Percentiles rank a stretch among this genome's conserved stretches.
These are phyloP conservation scores for Hyperoplus lanceolatus DNA, from an alignment of 2,797 vertebrate species.

Conservation along the genomic window DNA sequence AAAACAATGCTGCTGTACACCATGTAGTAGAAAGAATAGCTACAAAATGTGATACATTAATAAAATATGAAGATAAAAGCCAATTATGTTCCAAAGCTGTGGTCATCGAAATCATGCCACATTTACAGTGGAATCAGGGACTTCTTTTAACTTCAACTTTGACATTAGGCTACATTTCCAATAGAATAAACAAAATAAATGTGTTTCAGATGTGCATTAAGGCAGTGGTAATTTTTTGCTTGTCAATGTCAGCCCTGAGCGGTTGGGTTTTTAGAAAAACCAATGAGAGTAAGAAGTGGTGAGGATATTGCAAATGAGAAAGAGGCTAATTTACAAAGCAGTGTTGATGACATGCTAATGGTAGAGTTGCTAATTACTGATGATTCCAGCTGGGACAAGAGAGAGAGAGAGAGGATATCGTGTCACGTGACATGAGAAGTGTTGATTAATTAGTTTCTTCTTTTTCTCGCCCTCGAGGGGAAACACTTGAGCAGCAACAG, in stretches of 20 bases:
- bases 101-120: slow-evolving; percentile 15
- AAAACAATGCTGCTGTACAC: background rate
- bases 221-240: background rate
- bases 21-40: background rate
- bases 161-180: slow-evolving; percentile 4
- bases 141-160: background rate
- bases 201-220: background rate
- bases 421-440: slow-evolving; percentile 56
- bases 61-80: background rate
- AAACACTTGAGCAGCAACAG: slow-evolving; percentile 29
- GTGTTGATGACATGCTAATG: slow-evolving; percentile 59
- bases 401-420: slow-evolving; percentile 27
- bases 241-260: slow-evolving; percentile 16
- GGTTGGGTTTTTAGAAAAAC: background rate
- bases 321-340: slow-evolving; percentile 55
- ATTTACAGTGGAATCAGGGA: background rate
- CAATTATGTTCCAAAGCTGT: slow-evolving; percentile 15
- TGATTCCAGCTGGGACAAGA: slow-evolving; percentile 56
- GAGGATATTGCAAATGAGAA: slow-evolving; percentile 50
- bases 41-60: background rate
- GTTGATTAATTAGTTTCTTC: slow-evolving; percentile 68
- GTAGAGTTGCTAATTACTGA: slow-evolving; percentile 73
- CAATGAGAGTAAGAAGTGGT: slow-evolving; percentile 39
- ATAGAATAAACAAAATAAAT: slow-evolving; percentile 1
- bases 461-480: slow-evolving; percentile 25